Percentiles rank a stretch among this genome's conserved stretches.
These are phyloP conservation scores for Cotesia congregata DNA, from an alignment of 2,888 invertebrate genomes.

Conservation along the genomic window DNA sequence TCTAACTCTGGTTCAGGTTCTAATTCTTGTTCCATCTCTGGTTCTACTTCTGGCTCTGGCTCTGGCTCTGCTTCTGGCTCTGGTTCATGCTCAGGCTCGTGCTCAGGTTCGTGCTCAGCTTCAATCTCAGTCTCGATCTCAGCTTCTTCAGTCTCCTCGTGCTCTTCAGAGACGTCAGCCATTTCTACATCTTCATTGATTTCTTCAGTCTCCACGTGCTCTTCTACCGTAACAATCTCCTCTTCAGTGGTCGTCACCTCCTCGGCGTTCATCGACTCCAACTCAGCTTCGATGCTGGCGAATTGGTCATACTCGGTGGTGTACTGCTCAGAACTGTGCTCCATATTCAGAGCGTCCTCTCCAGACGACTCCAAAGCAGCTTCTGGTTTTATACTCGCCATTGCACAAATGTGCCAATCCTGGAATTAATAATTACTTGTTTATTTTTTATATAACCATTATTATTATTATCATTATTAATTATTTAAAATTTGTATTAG, in stretches of 20 bases:
- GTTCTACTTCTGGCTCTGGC: too few relatives aligned
- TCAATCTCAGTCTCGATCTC: not conserved
- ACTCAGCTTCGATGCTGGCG: conserved; percentile 69
- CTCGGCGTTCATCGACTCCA: conserved; percentile 67
- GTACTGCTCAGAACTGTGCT: conserved; percentile 61
- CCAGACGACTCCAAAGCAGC: conserved; percentile 63
- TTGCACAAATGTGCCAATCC: conserved; percentile 37
- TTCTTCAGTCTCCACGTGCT: conserved; percentile 41
- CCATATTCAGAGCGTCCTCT: conserved; percentile 59
- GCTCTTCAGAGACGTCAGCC: conserved; percentile 61
- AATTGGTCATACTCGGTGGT: conserved; percentile 68
- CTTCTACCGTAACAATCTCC: conserved; percentile 52
- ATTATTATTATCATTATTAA: too few relatives aligned
- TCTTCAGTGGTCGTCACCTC: conserved; percentile 67
- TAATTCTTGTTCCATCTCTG: too few relatives aligned
- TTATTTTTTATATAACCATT: not conserved
- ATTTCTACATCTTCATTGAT: conserved; percentile 62
- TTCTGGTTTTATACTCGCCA: conserved; percentile 64
- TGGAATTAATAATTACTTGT: not conserved
- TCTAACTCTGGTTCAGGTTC: not conserved
- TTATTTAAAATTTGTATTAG: not conserved
- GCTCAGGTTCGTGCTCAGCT: too few relatives aligned
- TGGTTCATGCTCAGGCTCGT: too few relatives aligned
- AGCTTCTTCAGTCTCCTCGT: conserved; percentile 24
- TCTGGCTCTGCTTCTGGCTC: too few relatives aligned